A percentile compares a stretch with the other conserved stretches of the same genome.
Evolutionary conservation across 2,113 vertebrate species (phyloP).

Genomic region (Desmodus rotundus): DNA sequence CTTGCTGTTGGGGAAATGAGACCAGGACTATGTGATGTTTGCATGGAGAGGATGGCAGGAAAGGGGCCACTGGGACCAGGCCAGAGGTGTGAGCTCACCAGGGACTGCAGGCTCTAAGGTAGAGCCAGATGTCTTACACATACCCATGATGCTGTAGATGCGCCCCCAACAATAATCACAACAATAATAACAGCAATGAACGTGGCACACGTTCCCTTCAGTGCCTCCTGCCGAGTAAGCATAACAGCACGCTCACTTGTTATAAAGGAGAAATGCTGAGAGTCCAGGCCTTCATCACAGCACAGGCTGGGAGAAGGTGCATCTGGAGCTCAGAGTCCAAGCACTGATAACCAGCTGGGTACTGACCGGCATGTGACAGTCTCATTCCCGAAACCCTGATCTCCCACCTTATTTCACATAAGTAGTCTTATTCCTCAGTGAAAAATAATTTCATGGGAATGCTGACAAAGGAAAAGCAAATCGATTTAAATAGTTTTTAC

Average conservation of each 20-base stretch:
- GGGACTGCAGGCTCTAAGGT: not conserved
- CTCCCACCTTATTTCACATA: not conserved
- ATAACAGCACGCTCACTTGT: not conserved
- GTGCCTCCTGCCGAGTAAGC: not conserved
- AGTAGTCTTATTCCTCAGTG: not conserved
- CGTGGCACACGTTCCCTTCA: not conserved
- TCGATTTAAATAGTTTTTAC: not conserved
- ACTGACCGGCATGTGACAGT: not conserved
- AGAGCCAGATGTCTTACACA: not conserved
- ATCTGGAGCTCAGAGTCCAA: not conserved
- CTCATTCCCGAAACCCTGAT: not conserved
- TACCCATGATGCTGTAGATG: not conserved
- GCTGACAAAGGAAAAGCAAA: not conserved
- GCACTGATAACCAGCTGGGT: not conserved
- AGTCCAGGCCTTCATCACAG: not conserved
- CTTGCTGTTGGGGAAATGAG: not conserved
- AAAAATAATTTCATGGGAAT: not conserved
- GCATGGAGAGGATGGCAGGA: rapidly evolving
- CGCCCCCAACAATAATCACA: not conserved
- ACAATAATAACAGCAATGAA: not conserved
- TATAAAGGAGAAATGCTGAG: not conserved
- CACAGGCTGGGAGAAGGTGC: rapidly evolving
- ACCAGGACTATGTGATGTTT: not conserved
- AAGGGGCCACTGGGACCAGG: not conserved
- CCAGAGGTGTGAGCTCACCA: not conserved